These are phyloP conservation scores for Auanema sp. DNA, from an alignment of 2,888 invertebrate species.

Conservation along the genomic window DNA sequence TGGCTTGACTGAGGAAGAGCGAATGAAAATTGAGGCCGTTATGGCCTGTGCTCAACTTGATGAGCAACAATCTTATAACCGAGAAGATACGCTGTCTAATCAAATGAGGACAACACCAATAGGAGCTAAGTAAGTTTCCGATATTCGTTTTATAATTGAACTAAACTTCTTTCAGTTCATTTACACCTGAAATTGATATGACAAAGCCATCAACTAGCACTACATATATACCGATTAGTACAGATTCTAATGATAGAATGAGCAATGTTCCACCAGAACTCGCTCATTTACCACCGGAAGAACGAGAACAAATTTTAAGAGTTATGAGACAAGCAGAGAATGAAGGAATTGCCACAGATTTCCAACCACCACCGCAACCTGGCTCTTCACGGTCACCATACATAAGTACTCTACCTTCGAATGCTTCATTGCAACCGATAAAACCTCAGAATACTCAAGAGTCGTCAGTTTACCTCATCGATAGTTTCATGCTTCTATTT, in stretches of 20 bases:
- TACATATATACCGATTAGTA: neutral
- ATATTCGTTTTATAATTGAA: no score
- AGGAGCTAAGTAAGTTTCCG: no score
- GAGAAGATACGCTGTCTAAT: no score
- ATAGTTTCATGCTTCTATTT: no score
- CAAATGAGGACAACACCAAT: no score
- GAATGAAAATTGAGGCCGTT: slow-evolving; percentile 71
- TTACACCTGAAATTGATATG: no score
- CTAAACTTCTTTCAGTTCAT: neutral
- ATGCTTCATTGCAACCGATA: neutral
- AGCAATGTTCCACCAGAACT: slow-evolving; percentile 37
- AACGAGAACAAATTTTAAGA: slow-evolving; percentile 71
- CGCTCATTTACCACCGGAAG: slow-evolving; percentile 70
- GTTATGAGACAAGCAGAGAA: slow-evolving; percentile 72
- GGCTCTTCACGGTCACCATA: neutral
- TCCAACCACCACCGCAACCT: neutral
- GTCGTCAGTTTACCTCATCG: no score
- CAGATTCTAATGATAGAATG: neutral
- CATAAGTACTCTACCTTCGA: neutral
- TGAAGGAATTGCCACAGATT: neutral
- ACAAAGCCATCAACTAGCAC: neutral
- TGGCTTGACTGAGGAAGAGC: slow-evolving; percentile 70
- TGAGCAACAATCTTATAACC: no score
- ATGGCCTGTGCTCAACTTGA: slow-evolving; percentile 64
- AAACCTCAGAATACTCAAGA: slow-evolving; percentile 1